These are phyloP conservation scores for Zele albiditarsus DNA, from an alignment of 2,888 invertebrate species.

Conservation along the genomic window DNA sequence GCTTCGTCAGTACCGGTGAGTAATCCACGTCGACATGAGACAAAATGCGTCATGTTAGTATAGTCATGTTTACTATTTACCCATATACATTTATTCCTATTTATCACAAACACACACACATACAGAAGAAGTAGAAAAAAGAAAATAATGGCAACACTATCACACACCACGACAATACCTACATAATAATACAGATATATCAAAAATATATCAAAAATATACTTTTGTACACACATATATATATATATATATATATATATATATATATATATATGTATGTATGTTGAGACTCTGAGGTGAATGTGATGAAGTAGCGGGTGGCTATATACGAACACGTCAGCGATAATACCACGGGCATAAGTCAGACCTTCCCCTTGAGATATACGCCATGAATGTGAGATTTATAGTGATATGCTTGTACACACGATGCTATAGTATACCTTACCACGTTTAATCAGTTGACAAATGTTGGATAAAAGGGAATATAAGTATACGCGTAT, in stretches of 20 bases:
- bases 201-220: too few species aligned
- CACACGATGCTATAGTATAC: not conserved
- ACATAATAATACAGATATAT: not conserved
- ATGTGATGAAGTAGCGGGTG: constrained; percentile 8
- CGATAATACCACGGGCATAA: constrained; percentile 37
- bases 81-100: constrained; percentile 20
- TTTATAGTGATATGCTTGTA: constrained; percentile 27
- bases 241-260: not conserved
- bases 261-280: not conserved
- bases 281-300: constrained; percentile 15
- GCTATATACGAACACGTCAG: constrained; percentile 37
- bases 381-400: constrained; percentile 24
- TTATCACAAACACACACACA: not conserved
- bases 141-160: not conserved
- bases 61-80: constrained; percentile 7
- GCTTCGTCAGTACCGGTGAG: constrained; percentile 70
- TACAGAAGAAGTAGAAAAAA: not conserved
- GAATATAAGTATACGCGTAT: not conserved
- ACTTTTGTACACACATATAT: not conserved
- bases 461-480: constrained; percentile 23
- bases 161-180: not conserved
- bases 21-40: constrained; percentile 62
- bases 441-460: constrained; percentile 24
- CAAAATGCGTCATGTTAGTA: constrained; percentile 19
- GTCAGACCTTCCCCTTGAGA: constrained; percentile 39